Evolutionary conservation across 2,888 invertebrate genomes (phyloP), one percentile per base, ranked within the genome.

Genomic region (Microctonus hyperodae): DNA sequence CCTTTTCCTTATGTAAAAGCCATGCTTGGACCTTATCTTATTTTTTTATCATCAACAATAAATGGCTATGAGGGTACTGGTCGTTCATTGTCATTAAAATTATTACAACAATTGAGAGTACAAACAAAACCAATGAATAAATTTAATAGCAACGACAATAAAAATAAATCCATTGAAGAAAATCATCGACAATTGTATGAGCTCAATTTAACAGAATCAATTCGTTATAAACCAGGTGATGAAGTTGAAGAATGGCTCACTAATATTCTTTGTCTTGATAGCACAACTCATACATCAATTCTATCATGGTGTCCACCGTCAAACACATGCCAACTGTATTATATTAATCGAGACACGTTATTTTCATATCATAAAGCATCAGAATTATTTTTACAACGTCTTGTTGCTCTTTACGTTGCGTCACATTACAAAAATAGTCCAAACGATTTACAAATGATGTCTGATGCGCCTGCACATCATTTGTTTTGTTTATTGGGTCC

Each of bases 21-120:
- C 1, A 92, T 98, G 83, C 87, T 95, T 65, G 94, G 93, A 0
- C 96, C 97, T 0, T 97, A 97, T 78, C 87, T 98, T 37, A 94
- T 96, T 10, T 95, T 99, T 80, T 89, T 99, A 80, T 92, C 99
- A 0, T 99, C 98, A 0, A 99, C 99, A 0, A 94, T 98, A 50
- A 95, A 97, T 78, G 99, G 99, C 83, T 98, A 98, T 82, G 98
- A 98, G 86, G 98, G 99, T 63, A 99, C 99, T 0, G 99, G 99
- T 0, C 87, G 99, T 10, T 97, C 98, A 0, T 86, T 99, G 25
- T 97, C 97, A 0, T 86, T 99, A 64, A 99, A 99, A 84, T 86
- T 99, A 22, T 90, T 99, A 64, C 92, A 96, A 60, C 95, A 98
- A 81, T 86, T 99, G 33, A 83, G 93, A 67, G 85, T 87, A 57